Evolutionary conservation across 2,888 invertebrate genomes (phyloP).

Genomic region (Acheta domesticus): DNA sequence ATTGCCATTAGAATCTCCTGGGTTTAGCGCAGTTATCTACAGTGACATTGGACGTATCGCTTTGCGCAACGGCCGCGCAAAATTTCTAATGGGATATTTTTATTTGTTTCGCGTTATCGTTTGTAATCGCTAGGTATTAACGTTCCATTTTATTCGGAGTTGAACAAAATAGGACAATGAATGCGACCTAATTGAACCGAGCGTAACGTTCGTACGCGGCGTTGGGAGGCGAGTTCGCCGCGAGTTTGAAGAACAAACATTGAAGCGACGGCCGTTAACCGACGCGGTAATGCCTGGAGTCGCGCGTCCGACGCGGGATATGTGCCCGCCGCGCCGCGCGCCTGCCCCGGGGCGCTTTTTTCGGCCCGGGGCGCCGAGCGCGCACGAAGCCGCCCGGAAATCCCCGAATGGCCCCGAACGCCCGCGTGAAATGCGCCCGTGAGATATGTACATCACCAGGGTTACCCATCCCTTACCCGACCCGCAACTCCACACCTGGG

Average conservation of each 20-base stretch:
- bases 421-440: too few species aligned
- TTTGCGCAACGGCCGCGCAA: not conserved
- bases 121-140: not conserved
- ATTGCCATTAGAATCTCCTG: slow-evolving; percentile 18
- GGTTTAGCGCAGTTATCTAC: not conserved
- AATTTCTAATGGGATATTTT: not conserved
- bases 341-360: not conserved
- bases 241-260: not conserved
- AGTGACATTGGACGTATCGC: slow-evolving; percentile 18
- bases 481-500: too few species aligned
- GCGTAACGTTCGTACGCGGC: not conserved
- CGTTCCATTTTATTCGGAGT: not conserved
- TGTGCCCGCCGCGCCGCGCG: not conserved
- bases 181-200: not conserved
- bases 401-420: too few species aligned
- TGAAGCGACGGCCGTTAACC: not conserved
- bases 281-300: not conserved
- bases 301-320: not conserved
- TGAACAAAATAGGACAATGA: not conserved
- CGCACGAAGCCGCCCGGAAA: too few species aligned
- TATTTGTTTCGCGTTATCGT: slow-evolving; percentile 9
- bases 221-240: not conserved
- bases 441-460: too few species aligned
- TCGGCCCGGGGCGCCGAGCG: not conserved
- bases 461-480: too few species aligned